Evolutionary conservation across 1,140 invertebrate genomes (phyloP).

Genomic region (Cecropterus lyciades): DNA sequence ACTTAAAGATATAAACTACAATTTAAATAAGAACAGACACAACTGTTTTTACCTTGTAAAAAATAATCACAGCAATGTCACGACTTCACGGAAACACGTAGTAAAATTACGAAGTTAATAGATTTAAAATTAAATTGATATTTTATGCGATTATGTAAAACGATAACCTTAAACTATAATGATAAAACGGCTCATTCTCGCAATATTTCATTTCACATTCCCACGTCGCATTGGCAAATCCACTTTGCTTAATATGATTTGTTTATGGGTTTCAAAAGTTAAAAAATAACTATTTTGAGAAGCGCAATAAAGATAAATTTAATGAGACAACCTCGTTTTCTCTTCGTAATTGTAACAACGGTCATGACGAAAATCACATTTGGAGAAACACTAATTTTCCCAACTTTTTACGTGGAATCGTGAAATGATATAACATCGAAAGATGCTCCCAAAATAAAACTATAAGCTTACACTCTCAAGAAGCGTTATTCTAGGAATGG

Average conservation of each 20-base stretch:
- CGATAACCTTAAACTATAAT: constrained; percentile 20
- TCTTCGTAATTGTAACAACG: not conserved
- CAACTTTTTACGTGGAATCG: not conserved
- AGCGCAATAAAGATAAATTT: not conserved
- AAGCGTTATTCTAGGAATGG: not conserved
- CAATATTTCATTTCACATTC: constrained; percentile 23
- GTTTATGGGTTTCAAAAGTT: constrained; percentile 10
- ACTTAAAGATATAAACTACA: no score
- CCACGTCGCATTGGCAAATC: constrained; percentile 21
- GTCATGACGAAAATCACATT: not conserved
- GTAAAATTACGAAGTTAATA: constrained; percentile 4
- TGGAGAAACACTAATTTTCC: not conserved
- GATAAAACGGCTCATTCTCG: constrained; percentile 15
- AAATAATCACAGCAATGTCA: constrained; percentile 6
- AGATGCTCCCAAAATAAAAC: not conserved
- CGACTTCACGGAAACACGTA: not conserved
- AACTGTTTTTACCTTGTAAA: not conserved
- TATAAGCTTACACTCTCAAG: not conserved
- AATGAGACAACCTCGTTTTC: not conserved
- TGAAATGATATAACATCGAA: not conserved
- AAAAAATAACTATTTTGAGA: not conserved
- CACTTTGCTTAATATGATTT: constrained; percentile 10
- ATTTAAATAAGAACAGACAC: no score
- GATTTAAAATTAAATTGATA: constrained; percentile 9
- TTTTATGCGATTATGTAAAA: constrained; percentile 2